Base-by-base conservation (phyloP, 2,113 vertebrate genomes). In the Sarotherodon lohbergeri region DNA sequence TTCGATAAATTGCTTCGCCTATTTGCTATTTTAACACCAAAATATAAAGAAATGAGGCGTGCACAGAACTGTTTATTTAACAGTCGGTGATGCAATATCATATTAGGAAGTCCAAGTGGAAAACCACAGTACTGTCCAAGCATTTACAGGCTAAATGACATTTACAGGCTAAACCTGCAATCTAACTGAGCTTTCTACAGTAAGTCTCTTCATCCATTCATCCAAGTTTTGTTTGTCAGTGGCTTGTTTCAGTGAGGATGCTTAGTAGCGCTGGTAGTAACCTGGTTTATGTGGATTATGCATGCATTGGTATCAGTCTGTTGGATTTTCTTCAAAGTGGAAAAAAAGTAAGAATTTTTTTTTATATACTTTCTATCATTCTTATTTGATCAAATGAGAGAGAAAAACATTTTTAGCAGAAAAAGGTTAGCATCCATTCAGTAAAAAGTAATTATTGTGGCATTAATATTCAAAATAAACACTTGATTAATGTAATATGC, bases 81-180 rank as follows among this genome's bases (percentile, higher is more conserved):
- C 14, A 48, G 55, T 52, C 8, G 32, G 56, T 82, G 41, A 87
- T 50, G 71, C 73, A 81, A 13, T 24, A 36, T 83, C 39, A 68
- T 43, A 80, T 29, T 48, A 50, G 36, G 41, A 6, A 83, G 71
- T 84, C 76, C 27, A 82, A 50, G 80, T 27, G 76, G 66, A 82
- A 93, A 90, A 85, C 66, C 59, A 55, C 86, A 82, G 55, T 54
- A 87, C 22, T 85, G 80, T 59, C 71, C 50, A 80, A 92, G 90
- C 29, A 78, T 57, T 79, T 78, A 78, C 54, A 50, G 71, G 80
- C 71, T 43, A n/a, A 80, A 4, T 83, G 81, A 81, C 24, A 71
- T 57, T 71, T 80, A 80, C 76, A 59, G 61, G 71, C 82, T 43
- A n/a, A 84, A 78, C 71, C 63, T 87, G 83, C 13, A 71, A 85